phyloP scores from a whole-genome alignment of 2,888 invertebrate species.

The Amblyteles armatorius region DNA sequence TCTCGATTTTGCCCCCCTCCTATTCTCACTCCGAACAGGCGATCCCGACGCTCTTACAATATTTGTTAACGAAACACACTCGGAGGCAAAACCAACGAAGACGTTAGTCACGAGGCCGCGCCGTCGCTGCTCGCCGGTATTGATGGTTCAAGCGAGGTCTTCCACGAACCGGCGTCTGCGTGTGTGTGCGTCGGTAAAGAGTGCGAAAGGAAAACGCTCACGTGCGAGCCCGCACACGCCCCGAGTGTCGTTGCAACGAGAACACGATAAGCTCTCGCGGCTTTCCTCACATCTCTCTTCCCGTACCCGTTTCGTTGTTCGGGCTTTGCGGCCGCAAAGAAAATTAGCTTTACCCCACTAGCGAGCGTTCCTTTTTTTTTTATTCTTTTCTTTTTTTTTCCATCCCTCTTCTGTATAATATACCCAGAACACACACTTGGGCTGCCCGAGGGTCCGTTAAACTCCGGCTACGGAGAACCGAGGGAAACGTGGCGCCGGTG shows the following conservation, averaged over 20 bases:
- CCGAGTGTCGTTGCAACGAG: neutral
- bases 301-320: neutral
- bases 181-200: neutral
- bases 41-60: neutral
- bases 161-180: neutral
- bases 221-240: neutral
- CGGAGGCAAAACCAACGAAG: neutral
- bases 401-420: slow-evolving; percentile 10
- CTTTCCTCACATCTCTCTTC: neutral
- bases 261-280: slow-evolving; percentile 2
- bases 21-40: neutral
- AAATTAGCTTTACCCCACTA: slow-evolving; percentile 3
- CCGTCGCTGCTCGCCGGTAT: neutral
- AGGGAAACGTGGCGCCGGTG: slow-evolving; percentile 55
- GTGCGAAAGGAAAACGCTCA: slow-evolving; percentile 5
- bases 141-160: neutral
- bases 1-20: neutral
- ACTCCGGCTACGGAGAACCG: slow-evolving; percentile 48
- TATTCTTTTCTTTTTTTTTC: slow-evolving; percentile 7
- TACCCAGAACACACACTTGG: slow-evolving; percentile 11
- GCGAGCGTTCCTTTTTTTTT: slow-evolving; percentile 14
- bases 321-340: slow-evolving; percentile 2
- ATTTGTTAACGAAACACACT: slow-evolving; percentile 5
- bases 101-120: neutral
- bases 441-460: slow-evolving; percentile 43